phyloP scores from a whole-genome alignment of 2,888 invertebrate species.

The Oegoconia quadripuncta region DNA sequence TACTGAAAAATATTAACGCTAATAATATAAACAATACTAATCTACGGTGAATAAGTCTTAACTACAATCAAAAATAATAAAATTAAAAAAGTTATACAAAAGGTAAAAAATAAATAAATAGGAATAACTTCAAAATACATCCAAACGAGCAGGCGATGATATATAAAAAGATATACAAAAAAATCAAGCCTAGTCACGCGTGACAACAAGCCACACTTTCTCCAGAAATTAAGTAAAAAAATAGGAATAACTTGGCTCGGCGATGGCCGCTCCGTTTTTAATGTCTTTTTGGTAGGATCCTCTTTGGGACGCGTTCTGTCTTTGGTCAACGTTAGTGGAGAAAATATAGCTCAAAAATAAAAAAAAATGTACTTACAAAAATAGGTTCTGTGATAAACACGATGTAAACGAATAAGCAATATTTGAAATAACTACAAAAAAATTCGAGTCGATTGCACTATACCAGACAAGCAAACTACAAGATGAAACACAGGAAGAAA shows the following conservation, averaged over 20 bases:
- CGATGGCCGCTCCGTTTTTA: constrained; percentile 21
- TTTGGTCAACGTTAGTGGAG: constrained; percentile 54
- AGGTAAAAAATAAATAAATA: constrained; percentile 68
- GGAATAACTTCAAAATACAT: constrained; percentile 67
- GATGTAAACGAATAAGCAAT: constrained; percentile 13
- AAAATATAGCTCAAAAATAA: constrained; percentile 38
- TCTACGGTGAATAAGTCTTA: constrained; percentile 36
- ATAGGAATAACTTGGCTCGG: constrained; percentile 49
- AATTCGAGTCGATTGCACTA: constrained; percentile 35
- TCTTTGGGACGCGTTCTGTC: constrained; percentile 60
- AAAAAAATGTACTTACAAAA: constrained; percentile 43
- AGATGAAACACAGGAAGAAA: constrained; percentile 61
- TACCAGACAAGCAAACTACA: constrained; percentile 51
- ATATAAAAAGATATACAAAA: constrained; percentile 42
- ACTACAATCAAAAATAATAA: constrained; percentile 33
- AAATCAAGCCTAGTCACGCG: constrained; percentile 17
- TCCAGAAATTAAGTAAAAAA: constrained; percentile 47
- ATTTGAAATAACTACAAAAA: constrained; percentile 16
- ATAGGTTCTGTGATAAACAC: constrained; percentile 36
- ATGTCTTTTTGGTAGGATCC: constrained; percentile 64
- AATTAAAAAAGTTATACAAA: constrained; percentile 61
- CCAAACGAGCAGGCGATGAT: constrained; percentile 54
- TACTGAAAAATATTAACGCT: constrained; percentile 52
- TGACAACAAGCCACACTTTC: constrained; percentile 39
- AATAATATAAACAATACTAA: constrained; percentile 42